phyloP scores from a whole-genome alignment of 1,140 invertebrate genomes.

The Drosophila punjabiensis region DNA sequence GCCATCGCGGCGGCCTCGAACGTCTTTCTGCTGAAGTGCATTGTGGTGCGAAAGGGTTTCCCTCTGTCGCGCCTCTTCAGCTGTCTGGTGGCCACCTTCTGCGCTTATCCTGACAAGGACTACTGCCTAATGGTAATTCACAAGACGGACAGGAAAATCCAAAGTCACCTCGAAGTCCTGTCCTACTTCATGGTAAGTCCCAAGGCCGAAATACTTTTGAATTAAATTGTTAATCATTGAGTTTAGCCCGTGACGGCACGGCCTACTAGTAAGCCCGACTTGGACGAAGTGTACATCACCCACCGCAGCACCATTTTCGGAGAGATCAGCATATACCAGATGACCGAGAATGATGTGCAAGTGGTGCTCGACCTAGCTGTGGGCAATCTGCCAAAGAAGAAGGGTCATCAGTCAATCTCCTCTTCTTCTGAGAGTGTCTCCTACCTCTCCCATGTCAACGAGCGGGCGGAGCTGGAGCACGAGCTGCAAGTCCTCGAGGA shows the following conservation, averaged over 20 bases:
- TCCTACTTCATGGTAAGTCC: constrained; percentile 66
- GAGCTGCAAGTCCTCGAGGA: constrained; percentile 30
- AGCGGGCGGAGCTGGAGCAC: constrained; percentile 18
- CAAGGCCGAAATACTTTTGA: not conserved
- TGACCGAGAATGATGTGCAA: constrained; percentile 31
- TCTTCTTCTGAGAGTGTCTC: constrained; percentile 1
- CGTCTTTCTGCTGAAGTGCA: constrained; percentile 62
- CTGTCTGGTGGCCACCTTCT: constrained; percentile 55
- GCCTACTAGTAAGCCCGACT: constrained; percentile 23
- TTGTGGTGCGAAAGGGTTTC: constrained; percentile 38
- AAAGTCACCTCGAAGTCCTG: constrained; percentile 42
- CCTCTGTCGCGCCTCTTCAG: constrained; percentile 44
- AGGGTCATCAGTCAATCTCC: accelerated
- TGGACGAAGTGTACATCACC: constrained; percentile 56
- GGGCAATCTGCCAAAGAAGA: not conserved
- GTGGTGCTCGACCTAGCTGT: constrained; percentile 10
- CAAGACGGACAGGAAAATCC: not conserved
- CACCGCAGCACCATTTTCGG: constrained; percentile 69
- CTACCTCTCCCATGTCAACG: constrained; percentile 42
- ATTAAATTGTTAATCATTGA: not conserved
- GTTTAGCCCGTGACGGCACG: constrained; percentile 49
- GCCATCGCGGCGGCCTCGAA: constrained; percentile 40
- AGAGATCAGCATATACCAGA: constrained; percentile 57
- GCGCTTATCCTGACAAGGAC: constrained; percentile 70
- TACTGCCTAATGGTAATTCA: constrained; percentile 66